A percentile compares a stretch with the other conserved stretches of the same genome.
These are phyloP conservation scores for Andrena dorsata DNA, from an alignment of 2,888 invertebrate genomes.

Conservation along the genomic window DNA sequence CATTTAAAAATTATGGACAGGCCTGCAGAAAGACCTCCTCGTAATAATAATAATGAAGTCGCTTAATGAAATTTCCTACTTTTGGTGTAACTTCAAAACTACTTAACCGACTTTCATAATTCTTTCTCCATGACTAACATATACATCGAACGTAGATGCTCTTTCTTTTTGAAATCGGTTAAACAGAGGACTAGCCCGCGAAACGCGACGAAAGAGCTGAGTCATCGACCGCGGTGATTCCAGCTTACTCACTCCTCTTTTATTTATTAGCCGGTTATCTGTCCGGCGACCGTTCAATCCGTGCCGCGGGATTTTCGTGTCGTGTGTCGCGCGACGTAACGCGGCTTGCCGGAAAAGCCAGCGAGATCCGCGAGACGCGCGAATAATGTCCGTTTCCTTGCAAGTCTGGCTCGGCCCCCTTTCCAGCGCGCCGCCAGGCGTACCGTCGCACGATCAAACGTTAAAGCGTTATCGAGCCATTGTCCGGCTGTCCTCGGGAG, in stretches of 20 bases:
- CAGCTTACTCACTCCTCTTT: conserved; percentile 78
- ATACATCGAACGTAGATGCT: too few species aligned
- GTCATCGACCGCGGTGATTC: conserved; percentile 69
- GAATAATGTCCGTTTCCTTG: conserved; percentile 27
- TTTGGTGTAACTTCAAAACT: too few species aligned
- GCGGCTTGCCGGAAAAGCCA: conserved; percentile 20
- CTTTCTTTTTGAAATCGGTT: too few species aligned
- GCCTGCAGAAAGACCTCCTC: too few species aligned
- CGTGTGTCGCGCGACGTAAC: not conserved
- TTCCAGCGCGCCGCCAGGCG: conserved; percentile 36
- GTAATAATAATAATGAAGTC: too few species aligned
- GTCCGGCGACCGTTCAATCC: conserved; percentile 66
- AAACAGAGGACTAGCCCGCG: conserved; percentile 63
- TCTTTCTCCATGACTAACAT: too few species aligned
- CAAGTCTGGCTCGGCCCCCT: conserved; percentile 8
- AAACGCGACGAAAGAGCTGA: conserved; percentile 71
- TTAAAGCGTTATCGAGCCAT: conserved; percentile 77
- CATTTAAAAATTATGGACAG: too few species aligned
- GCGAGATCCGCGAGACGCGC: conserved; percentile 38
- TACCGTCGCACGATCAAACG: conserved; percentile 58
- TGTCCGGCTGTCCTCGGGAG: conserved; percentile 80
- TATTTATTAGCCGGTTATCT: conserved; percentile 80
- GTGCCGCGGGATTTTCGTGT: conserved; percentile 37
- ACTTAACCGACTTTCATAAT: too few species aligned
- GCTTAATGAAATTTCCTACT: too few species aligned